A percentile compares a stretch with the other conserved stretches of the same genome.
Evolutionary conservation across 2,888 invertebrate genomes (phyloP).

Genomic region (Gortyna flavago): DNA sequence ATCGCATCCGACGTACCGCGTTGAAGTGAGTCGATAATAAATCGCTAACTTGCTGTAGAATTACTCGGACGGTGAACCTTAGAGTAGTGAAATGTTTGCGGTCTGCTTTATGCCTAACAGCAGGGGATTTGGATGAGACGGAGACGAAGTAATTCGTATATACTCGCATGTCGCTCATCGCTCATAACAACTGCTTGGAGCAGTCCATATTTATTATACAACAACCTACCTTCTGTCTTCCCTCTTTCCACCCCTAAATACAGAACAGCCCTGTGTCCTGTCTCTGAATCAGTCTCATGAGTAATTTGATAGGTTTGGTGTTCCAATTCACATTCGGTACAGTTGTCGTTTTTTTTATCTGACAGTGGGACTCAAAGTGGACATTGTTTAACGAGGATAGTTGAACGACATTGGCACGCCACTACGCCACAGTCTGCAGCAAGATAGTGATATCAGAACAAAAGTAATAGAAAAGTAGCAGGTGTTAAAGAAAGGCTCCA

Average conservation of each 20-base stretch:
- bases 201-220: neutral
- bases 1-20: slow-evolving; percentile 76
- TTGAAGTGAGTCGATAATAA: slow-evolving; percentile 81
- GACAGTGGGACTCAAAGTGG: neutral
- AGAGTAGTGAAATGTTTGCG: slow-evolving; percentile 28
- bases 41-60: slow-evolving; percentile 78
- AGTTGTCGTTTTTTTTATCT: neutral
- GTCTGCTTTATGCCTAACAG: slow-evolving; percentile 19
- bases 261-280: neutral
- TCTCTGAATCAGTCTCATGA: neutral
- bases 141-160: neutral
- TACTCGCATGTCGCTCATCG: neutral
- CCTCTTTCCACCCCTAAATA: neutral
- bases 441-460: neutral
- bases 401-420: neutral
- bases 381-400: neutral
- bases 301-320: neutral
- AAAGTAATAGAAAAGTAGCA: no score
- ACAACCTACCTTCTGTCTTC: neutral
- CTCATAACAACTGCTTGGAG: neutral
- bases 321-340: neutral
- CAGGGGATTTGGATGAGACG: no score
- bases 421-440: neutral
- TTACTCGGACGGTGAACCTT: slow-evolving; percentile 49
- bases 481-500: no score